Conservation (phyloP, 2,888 invertebrate genomes). For the Tiliacea citrago region DNA sequence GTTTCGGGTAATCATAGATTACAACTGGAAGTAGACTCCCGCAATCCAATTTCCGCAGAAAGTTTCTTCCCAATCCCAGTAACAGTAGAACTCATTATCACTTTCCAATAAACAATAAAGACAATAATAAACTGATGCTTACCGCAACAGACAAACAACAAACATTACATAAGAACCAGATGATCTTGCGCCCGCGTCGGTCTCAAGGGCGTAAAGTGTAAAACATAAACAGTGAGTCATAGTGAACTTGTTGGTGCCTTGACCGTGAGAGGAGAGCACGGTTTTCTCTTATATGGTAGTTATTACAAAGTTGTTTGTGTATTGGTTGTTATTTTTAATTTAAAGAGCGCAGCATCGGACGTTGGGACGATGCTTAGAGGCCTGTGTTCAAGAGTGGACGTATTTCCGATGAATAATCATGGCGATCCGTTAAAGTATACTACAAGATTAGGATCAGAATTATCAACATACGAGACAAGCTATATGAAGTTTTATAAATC, state of each 20-base stretch:
- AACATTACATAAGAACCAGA: constrained; percentile 58
- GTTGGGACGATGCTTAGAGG: not conserved
- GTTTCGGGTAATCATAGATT: not conserved
- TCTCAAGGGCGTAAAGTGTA: constrained; percentile 54
- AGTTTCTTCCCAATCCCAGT: not conserved
- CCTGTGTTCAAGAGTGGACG: not conserved
- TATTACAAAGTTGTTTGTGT: no score
- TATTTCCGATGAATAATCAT: not conserved
- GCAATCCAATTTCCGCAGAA: not conserved
- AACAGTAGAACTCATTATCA: not conserved
- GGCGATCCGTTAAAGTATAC: not conserved
- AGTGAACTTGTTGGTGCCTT: constrained; percentile 43
- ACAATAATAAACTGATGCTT: constrained; percentile 26
- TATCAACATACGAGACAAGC: not conserved
- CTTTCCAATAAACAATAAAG: constrained; percentile 17
- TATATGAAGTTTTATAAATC: not conserved
- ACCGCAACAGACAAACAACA: constrained; percentile 52
- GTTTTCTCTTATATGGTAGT: constrained; percentile 20
- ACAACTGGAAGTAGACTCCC: not conserved
- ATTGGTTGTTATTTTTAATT: not conserved
- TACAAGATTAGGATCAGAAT: not conserved
- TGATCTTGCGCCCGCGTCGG: constrained; percentile 41
- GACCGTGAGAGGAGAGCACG: constrained; percentile 33
- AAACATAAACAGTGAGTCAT: constrained; percentile 58
- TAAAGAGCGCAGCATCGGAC: not conserved